These are phyloP conservation scores for honey bee (Apis mellifera) DNA, from an alignment of 1,140 invertebrate species.

Conservation along the genomic window DNA sequence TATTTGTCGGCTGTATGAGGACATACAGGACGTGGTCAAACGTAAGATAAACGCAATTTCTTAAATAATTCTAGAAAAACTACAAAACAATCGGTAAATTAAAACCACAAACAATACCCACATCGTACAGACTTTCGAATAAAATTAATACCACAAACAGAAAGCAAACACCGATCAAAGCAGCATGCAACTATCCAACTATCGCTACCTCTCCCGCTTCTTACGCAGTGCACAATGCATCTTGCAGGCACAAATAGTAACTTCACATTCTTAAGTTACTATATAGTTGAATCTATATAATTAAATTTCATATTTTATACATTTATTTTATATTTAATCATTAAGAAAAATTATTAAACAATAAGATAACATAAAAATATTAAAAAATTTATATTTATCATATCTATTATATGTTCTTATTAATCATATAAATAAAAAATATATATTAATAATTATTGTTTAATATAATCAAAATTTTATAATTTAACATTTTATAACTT, in stretches of 20 bases:
- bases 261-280: constrained; percentile 6
- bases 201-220: constrained; percentile 40
- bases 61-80: constrained; percentile 16
- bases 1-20: not conserved
- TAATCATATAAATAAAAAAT: not conserved
- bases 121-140: not conserved
- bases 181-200: constrained; percentile 16
- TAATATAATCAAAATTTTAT: not conserved
- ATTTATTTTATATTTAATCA: not conserved
- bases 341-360: not conserved
- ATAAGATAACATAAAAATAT: not conserved
- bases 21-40: constrained; percentile 3
- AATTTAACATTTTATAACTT: not conserved
- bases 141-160: constrained; percentile 38
- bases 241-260: not conserved
- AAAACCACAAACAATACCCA: constrained; percentile 13
- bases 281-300: not conserved
- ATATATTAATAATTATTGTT: not conserved
- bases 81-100: constrained; percentile 16
- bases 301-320: not conserved
- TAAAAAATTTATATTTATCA: not conserved
- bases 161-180: constrained; percentile 31
- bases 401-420: not conserved
- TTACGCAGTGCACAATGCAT: constrained; percentile 21
- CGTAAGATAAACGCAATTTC: constrained; percentile 2